A percentile compares a stretch with the other conserved stretches of the same genome.
These are phyloP conservation scores for Hermetia illucens DNA, from an alignment of 1,140 invertebrate species.

Conservation along the genomic window DNA sequence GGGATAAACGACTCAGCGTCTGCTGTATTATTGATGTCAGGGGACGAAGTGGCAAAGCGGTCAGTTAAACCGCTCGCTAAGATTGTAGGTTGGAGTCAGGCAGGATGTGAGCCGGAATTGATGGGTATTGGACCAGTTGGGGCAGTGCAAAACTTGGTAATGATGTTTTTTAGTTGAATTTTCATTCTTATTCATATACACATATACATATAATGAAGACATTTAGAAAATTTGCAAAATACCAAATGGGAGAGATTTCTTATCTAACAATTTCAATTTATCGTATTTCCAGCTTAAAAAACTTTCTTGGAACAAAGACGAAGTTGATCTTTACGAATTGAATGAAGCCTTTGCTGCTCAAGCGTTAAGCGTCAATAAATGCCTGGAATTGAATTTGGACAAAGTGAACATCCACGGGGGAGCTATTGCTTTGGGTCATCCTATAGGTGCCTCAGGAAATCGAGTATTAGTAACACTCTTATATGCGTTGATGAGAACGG, in stretches of 20 bases:
- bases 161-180: conserved; percentile 14
- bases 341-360: conserved; percentile 79
- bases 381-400: conserved; percentile 47
- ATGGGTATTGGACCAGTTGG: conserved; percentile 69
- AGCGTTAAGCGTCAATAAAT: conserved; percentile 46
- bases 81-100: conserved; percentile 50
- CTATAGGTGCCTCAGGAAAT: conserved; percentile 71
- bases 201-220: neutral
- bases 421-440: conserved; percentile 81
- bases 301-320: conserved; percentile 61
- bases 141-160: conserved; percentile 49
- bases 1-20: conserved; percentile 82
- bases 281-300: conserved; percentile 46
- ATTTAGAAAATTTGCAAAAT: neutral
- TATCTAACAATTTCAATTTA: neutral
- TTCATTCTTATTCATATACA: too few species aligned
- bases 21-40: conserved; percentile 54
- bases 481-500: conserved; percentile 45
- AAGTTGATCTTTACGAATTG: conserved; percentile 80
- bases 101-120: conserved; percentile 52
- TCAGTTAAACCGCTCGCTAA: conserved; percentile 39
- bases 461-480: conserved; percentile 61
- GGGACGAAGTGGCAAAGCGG: conserved; percentile 34
- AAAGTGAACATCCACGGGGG: conserved; percentile 79
- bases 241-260: too few species aligned